These are phyloP conservation scores for Enteromius anoplus DNA, from an alignment of 2,797 vertebrate genomes.

Conservation along the genomic window DNA sequence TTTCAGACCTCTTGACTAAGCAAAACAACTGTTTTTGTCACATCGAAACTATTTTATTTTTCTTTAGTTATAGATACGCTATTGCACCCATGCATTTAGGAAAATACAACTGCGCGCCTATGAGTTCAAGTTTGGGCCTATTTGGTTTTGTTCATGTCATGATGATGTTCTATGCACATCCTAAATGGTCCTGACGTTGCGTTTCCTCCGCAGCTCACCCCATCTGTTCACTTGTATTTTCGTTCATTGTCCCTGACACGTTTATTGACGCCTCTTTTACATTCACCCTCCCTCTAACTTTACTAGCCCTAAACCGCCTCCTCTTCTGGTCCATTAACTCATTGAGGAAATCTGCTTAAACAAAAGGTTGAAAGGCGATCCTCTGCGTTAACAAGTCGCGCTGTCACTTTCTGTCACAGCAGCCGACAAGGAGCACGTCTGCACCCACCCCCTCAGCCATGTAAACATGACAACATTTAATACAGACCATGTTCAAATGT, in stretches of 20 bases:
- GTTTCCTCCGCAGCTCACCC: conserved; percentile 57
- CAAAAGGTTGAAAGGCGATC: conserved; percentile 75
- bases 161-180: background rate
- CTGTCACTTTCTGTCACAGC: conserved; percentile 62
- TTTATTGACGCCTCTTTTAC: conserved; percentile 71
- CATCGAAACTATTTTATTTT: background rate
- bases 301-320: conserved; percentile 59
- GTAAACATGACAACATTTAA: background rate
- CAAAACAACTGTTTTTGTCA: background rate
- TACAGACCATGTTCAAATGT: conserved; percentile 44
- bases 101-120: background rate
- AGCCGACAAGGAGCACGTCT: conserved; percentile 57
- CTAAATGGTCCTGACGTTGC: conserved; percentile 42
- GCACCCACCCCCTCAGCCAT: conserved; percentile 33
- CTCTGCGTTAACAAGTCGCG: conserved; percentile 67
- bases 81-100: background rate
- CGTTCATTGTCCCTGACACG: conserved; percentile 76
- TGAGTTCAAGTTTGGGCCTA: background rate
- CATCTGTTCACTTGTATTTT: conserved; percentile 80
- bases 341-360: conserved; percentile 75
- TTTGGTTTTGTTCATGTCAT: background rate
- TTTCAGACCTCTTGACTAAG: background rate
- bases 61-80: background rate
- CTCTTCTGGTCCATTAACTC: conserved; percentile 87
- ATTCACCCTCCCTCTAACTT: conserved; percentile 72